Conservation (phyloP, 1,140 invertebrate genomes). For the Bombus balteatus region DNA sequence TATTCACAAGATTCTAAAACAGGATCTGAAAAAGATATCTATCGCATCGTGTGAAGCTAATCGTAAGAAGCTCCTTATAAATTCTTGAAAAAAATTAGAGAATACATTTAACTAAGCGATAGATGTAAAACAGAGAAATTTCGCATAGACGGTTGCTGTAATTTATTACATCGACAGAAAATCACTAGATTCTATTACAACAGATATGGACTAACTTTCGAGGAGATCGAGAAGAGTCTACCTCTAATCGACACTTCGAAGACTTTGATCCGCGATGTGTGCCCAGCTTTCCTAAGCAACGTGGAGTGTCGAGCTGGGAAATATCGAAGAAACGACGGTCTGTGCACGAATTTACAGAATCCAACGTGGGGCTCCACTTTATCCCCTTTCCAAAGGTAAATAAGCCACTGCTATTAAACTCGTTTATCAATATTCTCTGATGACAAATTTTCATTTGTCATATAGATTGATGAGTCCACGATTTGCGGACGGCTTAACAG, state of each 20-base stretch:
- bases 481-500: slow-evolving; percentile 91
- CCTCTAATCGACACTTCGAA: slow-evolving; percentile 95
- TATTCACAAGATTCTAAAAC: no score
- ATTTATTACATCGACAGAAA: not conserved
- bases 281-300: slow-evolving; percentile 93
- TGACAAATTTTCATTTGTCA: not conserved
- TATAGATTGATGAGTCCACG: slow-evolving; percentile 89
- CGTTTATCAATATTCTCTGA: not conserved
- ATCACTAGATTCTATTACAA: not conserved
- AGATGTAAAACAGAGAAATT: no score
- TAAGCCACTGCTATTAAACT: slow-evolving; percentile 70
- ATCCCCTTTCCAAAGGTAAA: slow-evolving; percentile 91
- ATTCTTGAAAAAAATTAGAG: no score
- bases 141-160: no score
- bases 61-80: no score
- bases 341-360: slow-evolving; percentile 96
- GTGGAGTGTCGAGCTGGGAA: slow-evolving; percentile 95
- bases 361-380: slow-evolving; percentile 95
- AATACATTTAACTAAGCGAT: no score
- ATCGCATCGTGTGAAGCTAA: no score
- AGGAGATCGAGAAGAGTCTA: slow-evolving; percentile 93
- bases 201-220: slow-evolving; percentile 92
- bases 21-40: no score
- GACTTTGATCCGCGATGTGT: slow-evolving; percentile 93
- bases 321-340: slow-evolving; percentile 94